Percentiles rank a stretch among this genome's conserved stretches.
These are phyloP conservation scores for Melipona beecheii DNA, from an alignment of 2,888 invertebrate species.

Conservation along the genomic window DNA sequence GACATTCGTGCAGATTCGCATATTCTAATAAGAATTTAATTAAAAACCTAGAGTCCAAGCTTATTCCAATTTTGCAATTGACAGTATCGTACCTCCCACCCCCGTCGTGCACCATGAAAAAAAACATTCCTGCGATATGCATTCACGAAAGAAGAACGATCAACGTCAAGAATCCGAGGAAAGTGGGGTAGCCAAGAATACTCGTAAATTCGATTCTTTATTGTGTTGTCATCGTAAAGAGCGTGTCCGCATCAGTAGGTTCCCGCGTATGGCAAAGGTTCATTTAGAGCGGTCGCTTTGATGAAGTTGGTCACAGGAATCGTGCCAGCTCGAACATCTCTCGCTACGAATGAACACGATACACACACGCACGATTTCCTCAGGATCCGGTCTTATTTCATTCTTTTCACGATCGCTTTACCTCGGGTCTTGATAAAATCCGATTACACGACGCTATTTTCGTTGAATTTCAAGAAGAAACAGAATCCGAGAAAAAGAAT, in stretches of 20 bases:
- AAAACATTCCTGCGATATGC: not conserved
- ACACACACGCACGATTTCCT: not conserved
- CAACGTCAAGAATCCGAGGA: slow-evolving; percentile 13
- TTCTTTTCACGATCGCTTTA: not conserved
- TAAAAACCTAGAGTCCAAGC: too few species aligned
- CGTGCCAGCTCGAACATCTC: slow-evolving; percentile 19
- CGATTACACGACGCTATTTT: not conserved
- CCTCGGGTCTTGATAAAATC: not conserved
- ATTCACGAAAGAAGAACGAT: not conserved
- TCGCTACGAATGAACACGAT: not conserved
- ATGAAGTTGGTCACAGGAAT: slow-evolving; percentile 51
- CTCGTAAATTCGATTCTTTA: slow-evolving; percentile 78
- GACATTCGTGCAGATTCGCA: too few species aligned
- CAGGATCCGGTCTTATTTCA: slow-evolving; percentile 7
- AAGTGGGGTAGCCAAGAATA: slow-evolving; percentile 39
- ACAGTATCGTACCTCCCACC: not conserved
- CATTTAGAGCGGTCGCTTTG: slow-evolving; percentile 55
- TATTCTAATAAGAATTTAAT: too few species aligned
- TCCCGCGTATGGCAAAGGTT: slow-evolving; percentile 20
- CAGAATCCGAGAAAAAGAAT: too few species aligned
- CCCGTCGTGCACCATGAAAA: not conserved
- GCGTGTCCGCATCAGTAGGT: slow-evolving; percentile 39
- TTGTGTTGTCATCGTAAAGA: slow-evolving; percentile 72
- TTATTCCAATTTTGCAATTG: too few species aligned
- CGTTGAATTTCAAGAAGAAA: not conserved